Conservation (phyloP, 2,888 invertebrate genomes). For the Sinotaia quadrata region DNA sequence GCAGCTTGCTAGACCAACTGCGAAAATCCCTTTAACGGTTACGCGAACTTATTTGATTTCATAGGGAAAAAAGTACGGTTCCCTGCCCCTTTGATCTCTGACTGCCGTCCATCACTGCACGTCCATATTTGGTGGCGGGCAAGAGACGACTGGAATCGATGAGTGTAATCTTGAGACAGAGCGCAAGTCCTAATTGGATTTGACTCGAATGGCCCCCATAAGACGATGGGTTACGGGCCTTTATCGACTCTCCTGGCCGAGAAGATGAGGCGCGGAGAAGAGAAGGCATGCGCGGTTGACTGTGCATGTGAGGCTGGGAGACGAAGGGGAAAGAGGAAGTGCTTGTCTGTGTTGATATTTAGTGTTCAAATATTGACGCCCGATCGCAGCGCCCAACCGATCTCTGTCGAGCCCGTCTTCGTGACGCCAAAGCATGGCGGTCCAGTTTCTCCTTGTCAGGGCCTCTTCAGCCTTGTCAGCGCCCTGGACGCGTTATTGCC, state of each 20-base stretch:
- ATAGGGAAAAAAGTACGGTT: slow-evolving; percentile 21
- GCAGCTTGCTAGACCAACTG: slow-evolving; percentile 32
- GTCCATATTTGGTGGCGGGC: slow-evolving; percentile 24
- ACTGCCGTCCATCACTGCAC: slow-evolving; percentile 28
- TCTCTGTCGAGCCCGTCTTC: too few relatives aligned
- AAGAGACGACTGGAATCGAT: slow-evolving; percentile 26
- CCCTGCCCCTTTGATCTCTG: slow-evolving; percentile 29
- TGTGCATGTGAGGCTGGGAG: slow-evolving; percentile 5
- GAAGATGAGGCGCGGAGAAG: slow-evolving; percentile 17
- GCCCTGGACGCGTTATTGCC: neutral
- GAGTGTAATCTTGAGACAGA: slow-evolving; percentile 37
- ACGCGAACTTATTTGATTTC: slow-evolving; percentile 35
- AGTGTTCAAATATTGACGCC: slow-evolving; percentile 41
- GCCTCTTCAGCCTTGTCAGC: slow-evolving; percentile 1
- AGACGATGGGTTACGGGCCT: slow-evolving; percentile 36
- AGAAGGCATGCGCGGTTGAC: neutral
- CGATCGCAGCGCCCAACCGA: neutral
- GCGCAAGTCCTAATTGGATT: slow-evolving; percentile 40
- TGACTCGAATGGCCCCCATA: slow-evolving; percentile 40
- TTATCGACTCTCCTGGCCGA: slow-evolving; percentile 33
- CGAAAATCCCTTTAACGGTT: slow-evolving; percentile 29
- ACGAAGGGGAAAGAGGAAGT: slow-evolving; percentile 7
- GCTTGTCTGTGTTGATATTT: slow-evolving; percentile 33
- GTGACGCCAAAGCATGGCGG: too few relatives aligned
- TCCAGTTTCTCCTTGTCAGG: neutral